phyloP scores from a whole-genome alignment of 2,888 invertebrate genomes.

The Timema cristinae region DNA sequence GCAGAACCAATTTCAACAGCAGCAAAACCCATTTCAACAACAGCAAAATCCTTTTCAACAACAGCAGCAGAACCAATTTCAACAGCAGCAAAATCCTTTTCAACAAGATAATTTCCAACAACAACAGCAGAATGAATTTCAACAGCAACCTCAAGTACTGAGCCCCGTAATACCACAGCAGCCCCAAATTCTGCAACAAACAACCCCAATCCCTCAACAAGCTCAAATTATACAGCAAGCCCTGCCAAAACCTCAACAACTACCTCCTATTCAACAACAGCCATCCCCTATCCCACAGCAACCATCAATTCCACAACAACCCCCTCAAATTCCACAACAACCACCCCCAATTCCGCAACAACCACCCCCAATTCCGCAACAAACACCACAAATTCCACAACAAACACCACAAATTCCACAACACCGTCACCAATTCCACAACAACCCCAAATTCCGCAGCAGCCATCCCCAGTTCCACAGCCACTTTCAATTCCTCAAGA shows the following conservation, averaged over 20 bases:
- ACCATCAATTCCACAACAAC: constrained; percentile 16
- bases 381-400: constrained; percentile 11
- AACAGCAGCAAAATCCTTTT: constrained; percentile 5
- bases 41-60: constrained; percentile 12
- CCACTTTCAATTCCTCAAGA: too few species aligned
- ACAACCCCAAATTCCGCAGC: neutral
- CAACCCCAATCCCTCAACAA: constrained; percentile 12
- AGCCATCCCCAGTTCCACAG: neutral
- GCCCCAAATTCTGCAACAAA: constrained; percentile 17
- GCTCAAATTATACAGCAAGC: constrained; percentile 5
- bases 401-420: neutral
- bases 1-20: constrained; percentile 16
- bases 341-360: constrained; percentile 19
- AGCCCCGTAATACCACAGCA: constrained; percentile 12
- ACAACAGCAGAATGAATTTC: constrained; percentile 2
- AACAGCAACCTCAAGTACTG: constrained; percentile 4
- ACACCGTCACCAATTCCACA: neutral
- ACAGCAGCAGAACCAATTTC: constrained; percentile 3
- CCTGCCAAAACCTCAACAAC: constrained; percentile 8
- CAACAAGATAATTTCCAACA: constrained; percentile 19
- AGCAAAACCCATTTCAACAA: constrained; percentile 11
- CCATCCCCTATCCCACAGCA: neutral
- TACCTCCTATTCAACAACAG: neutral
- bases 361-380: constrained; percentile 18
- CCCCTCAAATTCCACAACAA: constrained; percentile 17